Conservation (phyloP, 2,113 vertebrate species). For the Tympanuchus pallidicinctus region DNA sequence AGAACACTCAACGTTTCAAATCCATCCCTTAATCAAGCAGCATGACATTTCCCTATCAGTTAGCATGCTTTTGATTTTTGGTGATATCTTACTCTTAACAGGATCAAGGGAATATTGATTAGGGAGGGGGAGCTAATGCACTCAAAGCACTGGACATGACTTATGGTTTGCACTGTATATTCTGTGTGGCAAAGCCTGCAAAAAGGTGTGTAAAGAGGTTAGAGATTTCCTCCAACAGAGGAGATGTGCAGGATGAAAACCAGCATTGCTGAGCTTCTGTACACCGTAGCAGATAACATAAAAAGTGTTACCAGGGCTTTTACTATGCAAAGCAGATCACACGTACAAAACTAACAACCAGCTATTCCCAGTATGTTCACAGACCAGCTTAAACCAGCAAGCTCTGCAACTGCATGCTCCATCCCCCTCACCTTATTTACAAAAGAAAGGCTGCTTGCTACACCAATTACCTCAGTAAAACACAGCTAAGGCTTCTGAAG, state of each 20-base stretch:
- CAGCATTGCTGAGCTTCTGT: neutral
- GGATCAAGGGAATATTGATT: neutral
- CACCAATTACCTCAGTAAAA: conserved; percentile 66
- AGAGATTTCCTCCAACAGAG: neutral
- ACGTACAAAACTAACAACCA: conserved; percentile 70
- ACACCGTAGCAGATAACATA: neutral
- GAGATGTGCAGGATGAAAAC: neutral
- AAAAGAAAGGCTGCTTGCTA: conserved; percentile 71
- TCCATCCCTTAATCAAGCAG: neutral
- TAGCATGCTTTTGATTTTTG: neutral
- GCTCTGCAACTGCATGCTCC: conserved; percentile 48
- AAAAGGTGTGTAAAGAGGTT: neutral
- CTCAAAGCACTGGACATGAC: neutral
- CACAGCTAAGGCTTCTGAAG: conserved; percentile 22
- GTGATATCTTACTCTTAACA: neutral
- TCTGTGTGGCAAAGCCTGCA: neutral
- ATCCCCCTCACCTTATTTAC: conserved; percentile 75
- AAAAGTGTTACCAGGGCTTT: conserved; percentile 10
- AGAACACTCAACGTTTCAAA: neutral
- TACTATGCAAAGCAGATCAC: conserved; percentile 67
- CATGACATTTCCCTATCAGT: neutral
- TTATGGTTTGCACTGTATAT: neutral
- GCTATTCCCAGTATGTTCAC: conserved; percentile 58
- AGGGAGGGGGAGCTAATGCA: neutral
- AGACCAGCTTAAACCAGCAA: conserved; percentile 61